Base-by-base conservation (phyloP, 1,140 invertebrate genomes). In the Oryctes rhinoceros region DNA sequence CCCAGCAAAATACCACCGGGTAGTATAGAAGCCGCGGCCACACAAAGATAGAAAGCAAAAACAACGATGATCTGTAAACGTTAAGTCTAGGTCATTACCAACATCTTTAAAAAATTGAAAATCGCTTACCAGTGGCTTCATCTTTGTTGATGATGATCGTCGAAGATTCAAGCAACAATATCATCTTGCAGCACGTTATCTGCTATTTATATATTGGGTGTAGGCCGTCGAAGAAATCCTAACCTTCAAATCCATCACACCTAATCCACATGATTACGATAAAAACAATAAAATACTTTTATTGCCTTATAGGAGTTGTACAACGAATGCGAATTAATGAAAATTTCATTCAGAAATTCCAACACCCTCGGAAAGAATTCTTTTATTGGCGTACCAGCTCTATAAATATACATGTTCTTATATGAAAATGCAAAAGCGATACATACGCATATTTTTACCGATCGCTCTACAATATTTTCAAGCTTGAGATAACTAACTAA, bases 201-300 rank as follows among this genome's bases (percentile, higher is more conserved):
- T 67, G 65, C 65, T 67, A 67, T 67, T 67, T 67, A 67, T 67
- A 67, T 67, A 53, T 53, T 18, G n/a, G 20, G 65, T 35, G n/a
- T 11, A 67, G 18, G 30, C 30, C 65, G 30, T 20, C 65, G 4
- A 67, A 67, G 65, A 67, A 67, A 44, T 44, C 5, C 30, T 67
- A 67, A 67, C 65, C 65, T 67, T 67, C 65, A 10, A 67, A 20
- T 35, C 5, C 65, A 24, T 67, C 65, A 67, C 65, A 67, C 65
- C 30, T 67, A 13, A 67, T 67, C 65, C 65, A 24, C 65, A 67
- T 67, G 65, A 30, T 35, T 24, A 30, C 30, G 65, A 67, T 30
- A 67, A 67, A 67, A 67, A 67, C 65, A 67, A 67, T 67, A 67
- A 67, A 24, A 67, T 35, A 18, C 18, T 4, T 67, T 11, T 30